Base-by-base conservation (phyloP, 2,113 vertebrate genomes). In the Corythaeola cristata region DNA sequence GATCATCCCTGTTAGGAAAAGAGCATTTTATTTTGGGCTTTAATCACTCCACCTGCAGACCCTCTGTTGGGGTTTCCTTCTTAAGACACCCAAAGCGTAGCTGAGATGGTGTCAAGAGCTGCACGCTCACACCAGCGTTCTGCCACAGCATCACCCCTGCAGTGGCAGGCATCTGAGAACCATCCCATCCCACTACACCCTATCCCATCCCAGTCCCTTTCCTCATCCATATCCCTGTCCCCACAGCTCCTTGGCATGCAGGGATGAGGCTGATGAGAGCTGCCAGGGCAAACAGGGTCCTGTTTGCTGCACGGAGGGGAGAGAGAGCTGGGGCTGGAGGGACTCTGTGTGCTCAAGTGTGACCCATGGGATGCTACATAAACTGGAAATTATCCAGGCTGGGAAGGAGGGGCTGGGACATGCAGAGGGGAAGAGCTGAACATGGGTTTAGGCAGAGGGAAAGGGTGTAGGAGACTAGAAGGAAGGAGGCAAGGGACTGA, bases 171-270 rank as follows among this genome's bases (percentile, higher is more conserved):
- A 63, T 10, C 15, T 0, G 4, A 35, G 53, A 49, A 18, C 27
- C 12, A 27, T 6, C 49, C 55, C 24, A 8, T 7, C 32, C 39
- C 32, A 39, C 39, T 39, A 39, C 39, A 39, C 4, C 52, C 44
- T 12, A 6, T 15, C 20, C 23, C 32, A 17, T 16, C 73, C 45
- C 16, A 12, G 7, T 20, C 50, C 32, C 52, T 2, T 0, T 18
- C 45, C 52, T 24, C 17, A 15, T 47, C 15, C 27, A 11, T 11
- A 9, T 19, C 44, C 23, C 35, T 39, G 8, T 33, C 49, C 37
- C 63, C 1, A 0, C 2, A 1, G 53, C 19, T 89, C 20, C 47
- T 37, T 8, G 33, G 39, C 55, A 30, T 0, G 0, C 45, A 20
- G 47, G 16, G 33, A 2, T 55, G 58, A 80, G 35, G 55, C 47